phyloP scores from a whole-genome alignment of 2,888 invertebrate species.

The Sarcophaga variegata region DNA sequence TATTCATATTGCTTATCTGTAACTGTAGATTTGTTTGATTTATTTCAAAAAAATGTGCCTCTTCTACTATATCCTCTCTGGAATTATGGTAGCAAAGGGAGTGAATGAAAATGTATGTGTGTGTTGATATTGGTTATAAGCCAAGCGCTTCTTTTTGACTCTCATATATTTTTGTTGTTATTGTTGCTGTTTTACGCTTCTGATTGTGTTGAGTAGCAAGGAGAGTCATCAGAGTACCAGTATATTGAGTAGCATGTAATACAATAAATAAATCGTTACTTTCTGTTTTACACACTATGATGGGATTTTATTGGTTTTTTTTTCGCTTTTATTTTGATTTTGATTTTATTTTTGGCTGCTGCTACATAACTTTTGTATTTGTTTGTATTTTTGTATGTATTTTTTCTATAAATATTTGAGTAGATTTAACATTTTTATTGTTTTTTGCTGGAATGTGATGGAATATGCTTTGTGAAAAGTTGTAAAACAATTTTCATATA shows the following conservation, averaged over 20 bases:
- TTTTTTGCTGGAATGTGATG: background rate
- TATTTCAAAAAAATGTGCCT: background rate
- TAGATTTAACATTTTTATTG: background rate
- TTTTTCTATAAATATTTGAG: slow-evolving; percentile 15
- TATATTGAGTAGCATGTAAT: background rate
- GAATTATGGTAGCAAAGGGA: background rate
- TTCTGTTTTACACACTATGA: slow-evolving; percentile 9
- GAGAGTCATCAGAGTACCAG: background rate
- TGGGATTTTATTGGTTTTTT: background rate
- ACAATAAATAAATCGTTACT: slow-evolving; percentile 54
- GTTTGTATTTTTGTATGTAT: background rate
- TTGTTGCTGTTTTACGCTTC: background rate
- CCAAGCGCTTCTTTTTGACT: background rate
- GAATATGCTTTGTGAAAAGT: slow-evolving; percentile 40
- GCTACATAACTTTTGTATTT: slow-evolving; percentile 19
- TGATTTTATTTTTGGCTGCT: background rate
- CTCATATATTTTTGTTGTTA: background rate
- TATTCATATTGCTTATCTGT: slow-evolving; percentile 43
- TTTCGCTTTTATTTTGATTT: background rate
- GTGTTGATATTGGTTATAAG: background rate
- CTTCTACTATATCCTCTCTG: background rate
- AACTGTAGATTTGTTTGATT: slow-evolving; percentile 37
- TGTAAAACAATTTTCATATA: slow-evolving; percentile 38
- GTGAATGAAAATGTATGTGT: background rate
- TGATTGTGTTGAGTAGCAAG: background rate